Evolutionary conservation across 2,888 invertebrate species (phyloP), one percentile per base, ranked within the genome.

Genomic region (Mayetiola destructor): DNA sequence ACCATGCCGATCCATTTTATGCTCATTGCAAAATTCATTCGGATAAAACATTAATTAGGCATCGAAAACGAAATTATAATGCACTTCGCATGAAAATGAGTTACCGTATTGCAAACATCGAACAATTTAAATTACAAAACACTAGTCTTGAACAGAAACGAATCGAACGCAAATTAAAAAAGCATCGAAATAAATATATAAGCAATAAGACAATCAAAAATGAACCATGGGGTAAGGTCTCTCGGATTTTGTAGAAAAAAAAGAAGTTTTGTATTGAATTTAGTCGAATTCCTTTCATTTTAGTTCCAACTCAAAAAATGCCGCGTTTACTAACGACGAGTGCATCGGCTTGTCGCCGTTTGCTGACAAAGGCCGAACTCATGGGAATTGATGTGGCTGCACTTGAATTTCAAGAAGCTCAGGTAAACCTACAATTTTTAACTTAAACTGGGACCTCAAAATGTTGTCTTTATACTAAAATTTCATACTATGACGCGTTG

Each of bases 21-120:
- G 96, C 95, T 0, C 93, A 96, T 68, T 97, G 96, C 69, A 89
- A 88, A 69, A 77, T 94, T 53, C 96, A 97, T 71, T 93, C 94
- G 0, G 95, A 96, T 67, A 93, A 93, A 71, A 80, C 85, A 4
- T 77, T 88, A 59, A 84, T 91, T 37, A 84, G 86, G 66, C 80
- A 83, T 66, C 79, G 88, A 6, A 82, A 84, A 66, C 76, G 86
- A 4, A 93, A 92, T 68, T 93, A 88, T 80, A 76, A 93, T 59
- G 88, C 92, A 1, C 70, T 87, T 52, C 83, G 85, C 10, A 74
- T 93, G 57, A 89, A 91, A 67, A 76, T 91, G 62, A 78, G 91
- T 61, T 85, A 86, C 14, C 82, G 85, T 57, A 62, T 66, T 5
- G 61, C 64, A 29, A 69, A 69, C 8, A 66, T 69, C n/a, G 62